Evolutionary conservation across 2,113 vertebrate species (phyloP).

Genomic region (Ictalurus furcatus): DNA sequence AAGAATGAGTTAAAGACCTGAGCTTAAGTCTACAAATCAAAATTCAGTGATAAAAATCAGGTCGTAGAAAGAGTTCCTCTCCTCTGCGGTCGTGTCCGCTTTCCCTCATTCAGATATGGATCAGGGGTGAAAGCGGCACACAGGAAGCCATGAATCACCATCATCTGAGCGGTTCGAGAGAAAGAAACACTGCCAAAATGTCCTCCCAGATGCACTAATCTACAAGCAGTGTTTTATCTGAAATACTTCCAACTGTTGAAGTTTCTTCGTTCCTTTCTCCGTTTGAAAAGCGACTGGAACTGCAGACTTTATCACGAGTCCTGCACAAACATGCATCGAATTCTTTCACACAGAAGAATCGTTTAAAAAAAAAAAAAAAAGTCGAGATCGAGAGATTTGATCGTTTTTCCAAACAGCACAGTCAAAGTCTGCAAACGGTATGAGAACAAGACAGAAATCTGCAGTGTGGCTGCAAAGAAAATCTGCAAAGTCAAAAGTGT

Average conservation of each 20-base stretch:
- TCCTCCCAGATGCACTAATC: constrained; percentile 42
- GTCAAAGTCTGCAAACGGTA: background rate
- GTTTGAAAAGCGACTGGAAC: constrained; percentile 15
- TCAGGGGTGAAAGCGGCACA: constrained; percentile 35
- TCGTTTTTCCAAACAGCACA: background rate
- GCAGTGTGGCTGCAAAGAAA: background rate
- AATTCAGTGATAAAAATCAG: background rate
- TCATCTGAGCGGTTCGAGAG: constrained; percentile 12
- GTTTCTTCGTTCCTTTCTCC: background rate
- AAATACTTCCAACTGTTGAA: constrained; percentile 39
- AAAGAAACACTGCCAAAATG: constrained; percentile 30
- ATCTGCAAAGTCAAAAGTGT: too few species aligned
- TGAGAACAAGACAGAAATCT: background rate
- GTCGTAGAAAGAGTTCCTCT: background rate
- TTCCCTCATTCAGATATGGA: constrained; percentile 40
- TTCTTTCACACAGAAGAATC: background rate
- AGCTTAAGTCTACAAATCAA: background rate
- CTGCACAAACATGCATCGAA: constrained; percentile 15
- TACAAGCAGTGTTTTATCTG: constrained; percentile 39
- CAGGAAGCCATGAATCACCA: constrained; percentile 55
- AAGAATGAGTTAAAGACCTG: background rate
- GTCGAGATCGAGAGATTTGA: background rate
- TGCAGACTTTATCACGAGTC: background rate
- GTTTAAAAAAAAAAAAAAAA: background rate
- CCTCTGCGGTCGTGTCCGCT: constrained; percentile 15